These are phyloP conservation scores for Girardinichthys multiradiatus DNA, from an alignment of 2,113 vertebrate genomes.

Conservation along the genomic window DNA sequence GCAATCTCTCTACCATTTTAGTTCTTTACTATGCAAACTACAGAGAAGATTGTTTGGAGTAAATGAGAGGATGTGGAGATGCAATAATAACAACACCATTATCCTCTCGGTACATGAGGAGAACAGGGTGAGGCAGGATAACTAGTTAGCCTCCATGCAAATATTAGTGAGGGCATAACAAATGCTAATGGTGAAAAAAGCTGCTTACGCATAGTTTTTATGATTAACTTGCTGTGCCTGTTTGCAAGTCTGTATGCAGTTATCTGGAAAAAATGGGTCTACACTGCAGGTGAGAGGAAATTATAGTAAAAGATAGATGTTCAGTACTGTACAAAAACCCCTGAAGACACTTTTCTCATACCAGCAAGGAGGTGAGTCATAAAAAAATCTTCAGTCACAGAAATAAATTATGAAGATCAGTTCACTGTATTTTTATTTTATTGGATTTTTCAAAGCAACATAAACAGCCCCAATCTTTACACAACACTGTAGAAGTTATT, in stretches of 20 bases:
- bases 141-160: constrained; percentile 46
- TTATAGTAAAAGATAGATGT: neutral
- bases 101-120: constrained; percentile 36
- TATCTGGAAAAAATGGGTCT: neutral
- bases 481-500: neutral
- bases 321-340: neutral
- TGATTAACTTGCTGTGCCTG: constrained; percentile 15
- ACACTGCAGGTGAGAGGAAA: neutral
- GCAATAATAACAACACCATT: constrained; percentile 56
- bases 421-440: neutral
- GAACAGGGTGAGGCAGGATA: constrained; percentile 24
- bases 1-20: constrained; percentile 49
- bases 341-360: neutral
- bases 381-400: neutral
- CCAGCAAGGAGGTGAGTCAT: neutral
- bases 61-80: constrained; percentile 57
- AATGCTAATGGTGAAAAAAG: constrained; percentile 28
- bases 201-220: constrained; percentile 20
- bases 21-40: constrained; percentile 52
- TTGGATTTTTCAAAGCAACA: neutral
- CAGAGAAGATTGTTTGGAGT: constrained; percentile 41
- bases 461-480: neutral
- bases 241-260: constrained; percentile 12
- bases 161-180: constrained; percentile 49
- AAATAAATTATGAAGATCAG: neutral